Evolutionary conservation across 2,113 vertebrate genomes (phyloP).

Genomic region (Lynx canadensis): DNA sequence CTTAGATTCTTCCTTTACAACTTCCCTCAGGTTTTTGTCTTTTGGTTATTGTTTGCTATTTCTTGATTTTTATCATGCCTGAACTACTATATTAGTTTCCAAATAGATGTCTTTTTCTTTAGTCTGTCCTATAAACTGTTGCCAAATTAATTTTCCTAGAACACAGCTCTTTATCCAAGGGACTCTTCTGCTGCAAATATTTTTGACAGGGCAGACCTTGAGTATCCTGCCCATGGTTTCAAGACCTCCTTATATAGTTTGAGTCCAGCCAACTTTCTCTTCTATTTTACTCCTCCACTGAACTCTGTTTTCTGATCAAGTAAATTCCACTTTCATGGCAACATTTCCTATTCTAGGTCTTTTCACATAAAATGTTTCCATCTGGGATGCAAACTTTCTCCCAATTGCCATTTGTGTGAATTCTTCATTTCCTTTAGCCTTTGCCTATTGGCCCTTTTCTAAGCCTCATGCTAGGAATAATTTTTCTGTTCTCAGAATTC

Average conservation of each 20-base stretch:
- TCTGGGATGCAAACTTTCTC: neutral
- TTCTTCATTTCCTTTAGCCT: neutral
- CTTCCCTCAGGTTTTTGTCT: neutral
- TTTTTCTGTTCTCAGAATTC: neutral
- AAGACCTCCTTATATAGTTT: neutral
- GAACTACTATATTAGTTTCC: neutral
- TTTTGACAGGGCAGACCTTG: neutral
- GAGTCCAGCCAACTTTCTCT: neutral
- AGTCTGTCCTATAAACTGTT: neutral
- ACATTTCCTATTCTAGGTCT: neutral
- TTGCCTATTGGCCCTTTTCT: neutral
- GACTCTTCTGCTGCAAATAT: neutral
- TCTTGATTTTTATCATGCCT: conserved; percentile 6
- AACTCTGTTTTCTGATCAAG: neutral
- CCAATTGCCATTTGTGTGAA: neutral
- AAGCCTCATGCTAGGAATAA: neutral
- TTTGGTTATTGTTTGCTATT: neutral
- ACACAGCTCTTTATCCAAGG: neutral
- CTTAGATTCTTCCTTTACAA: neutral
- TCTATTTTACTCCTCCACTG: neutral
- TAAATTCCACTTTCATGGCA: neutral
- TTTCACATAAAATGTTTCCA: neutral
- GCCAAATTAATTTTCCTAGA: conserved; percentile 9
- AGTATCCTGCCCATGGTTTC: neutral
- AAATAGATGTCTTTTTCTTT: neutral